These are phyloP conservation scores for Sphyrna mokarran DNA, from an alignment of 2,113 vertebrate species.

Conservation along the genomic window DNA sequence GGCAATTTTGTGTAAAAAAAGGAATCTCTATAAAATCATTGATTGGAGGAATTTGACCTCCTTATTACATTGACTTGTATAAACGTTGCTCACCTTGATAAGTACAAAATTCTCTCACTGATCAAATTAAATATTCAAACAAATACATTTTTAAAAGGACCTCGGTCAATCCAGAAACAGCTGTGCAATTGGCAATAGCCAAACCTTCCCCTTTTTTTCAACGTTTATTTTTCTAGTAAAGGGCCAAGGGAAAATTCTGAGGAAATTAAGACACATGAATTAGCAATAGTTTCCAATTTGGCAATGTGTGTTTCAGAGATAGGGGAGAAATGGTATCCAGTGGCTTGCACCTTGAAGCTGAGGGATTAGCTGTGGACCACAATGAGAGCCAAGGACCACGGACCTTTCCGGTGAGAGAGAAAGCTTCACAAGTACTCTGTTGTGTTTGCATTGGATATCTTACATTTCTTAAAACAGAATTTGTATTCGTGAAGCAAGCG, in stretches of 20 bases:
- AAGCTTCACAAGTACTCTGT: neutral
- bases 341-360: neutral
- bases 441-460: neutral
- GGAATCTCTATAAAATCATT: neutral
- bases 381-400: neutral
- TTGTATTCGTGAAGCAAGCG: neutral
- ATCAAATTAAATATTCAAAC: neutral
- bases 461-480: neutral
- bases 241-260: neutral
- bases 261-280: neutral
- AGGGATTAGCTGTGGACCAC: neutral
- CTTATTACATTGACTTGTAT: neutral
- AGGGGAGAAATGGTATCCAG: neutral
- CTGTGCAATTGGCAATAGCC: conserved; percentile 2
- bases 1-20: neutral
- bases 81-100: neutral
- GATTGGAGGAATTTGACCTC: neutral
- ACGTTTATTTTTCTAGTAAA: neutral
- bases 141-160: neutral
- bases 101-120: neutral
- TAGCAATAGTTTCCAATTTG: conserved; percentile 18
- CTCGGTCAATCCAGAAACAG: neutral
- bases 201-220: neutral
- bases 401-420: neutral
- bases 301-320: neutral